These are phyloP conservation scores for Cricetomys ansorgei DNA, from an alignment of 2,113 vertebrate genomes.

Conservation along the genomic window DNA sequence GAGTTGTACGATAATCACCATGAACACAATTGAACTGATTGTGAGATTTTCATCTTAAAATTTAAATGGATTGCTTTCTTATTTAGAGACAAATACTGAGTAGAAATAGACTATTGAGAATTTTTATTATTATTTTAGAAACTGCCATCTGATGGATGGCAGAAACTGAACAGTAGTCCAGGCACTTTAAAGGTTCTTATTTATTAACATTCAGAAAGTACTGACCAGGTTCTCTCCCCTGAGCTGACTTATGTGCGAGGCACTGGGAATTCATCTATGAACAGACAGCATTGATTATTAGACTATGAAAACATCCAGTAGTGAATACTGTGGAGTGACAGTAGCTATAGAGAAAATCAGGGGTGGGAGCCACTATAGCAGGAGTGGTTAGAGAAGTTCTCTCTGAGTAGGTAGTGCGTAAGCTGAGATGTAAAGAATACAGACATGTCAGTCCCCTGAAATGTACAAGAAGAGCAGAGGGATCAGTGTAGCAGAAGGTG, in stretches of 20 bases:
- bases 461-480: background rate
- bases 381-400: background rate
- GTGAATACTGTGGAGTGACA: background rate
- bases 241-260: background rate
- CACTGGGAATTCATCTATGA: background rate
- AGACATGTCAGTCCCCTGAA: background rate
- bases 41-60: constrained; percentile 17
- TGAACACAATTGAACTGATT: background rate
- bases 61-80: background rate
- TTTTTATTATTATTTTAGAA: background rate
- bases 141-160: background rate
- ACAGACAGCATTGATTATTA: background rate
- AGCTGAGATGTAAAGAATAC: background rate
- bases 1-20: background rate
- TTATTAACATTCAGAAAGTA: background rate
- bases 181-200: background rate
- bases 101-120: background rate
- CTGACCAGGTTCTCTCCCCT: background rate
- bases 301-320: background rate
- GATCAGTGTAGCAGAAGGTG: background rate
- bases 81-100: constrained; percentile 4
- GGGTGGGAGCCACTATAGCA: background rate
- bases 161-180: background rate
- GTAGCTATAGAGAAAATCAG: background rate
- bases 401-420: background rate